Evolutionary conservation across 2,113 vertebrate genomes (phyloP).

Genomic region (Poeciliopsis turrubarensis): DNA sequence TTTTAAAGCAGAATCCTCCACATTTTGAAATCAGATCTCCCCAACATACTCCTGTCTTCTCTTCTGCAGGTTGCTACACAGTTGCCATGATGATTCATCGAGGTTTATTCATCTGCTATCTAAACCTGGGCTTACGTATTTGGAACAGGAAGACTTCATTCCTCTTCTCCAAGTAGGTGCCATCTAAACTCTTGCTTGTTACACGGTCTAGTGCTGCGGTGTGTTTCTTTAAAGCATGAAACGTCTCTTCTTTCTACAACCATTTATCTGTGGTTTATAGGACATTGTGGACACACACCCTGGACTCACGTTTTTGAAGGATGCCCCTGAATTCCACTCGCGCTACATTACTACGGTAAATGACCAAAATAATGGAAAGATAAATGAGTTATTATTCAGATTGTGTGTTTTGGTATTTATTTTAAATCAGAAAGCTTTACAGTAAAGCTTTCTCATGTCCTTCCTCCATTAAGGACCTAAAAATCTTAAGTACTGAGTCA

Average conservation of each 20-base stretch:
- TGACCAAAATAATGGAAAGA: neutral
- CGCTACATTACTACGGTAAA: conserved; percentile 97
- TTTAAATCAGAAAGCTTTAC: neutral
- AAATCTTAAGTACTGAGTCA: neutral
- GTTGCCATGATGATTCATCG: conserved; percentile 92
- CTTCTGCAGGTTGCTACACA: conserved; percentile 86
- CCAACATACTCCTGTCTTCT: neutral
- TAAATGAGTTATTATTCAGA: neutral
- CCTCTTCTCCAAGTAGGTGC: conserved; percentile 91
- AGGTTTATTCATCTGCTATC: conserved; percentile 90
- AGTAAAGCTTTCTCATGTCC: no score
- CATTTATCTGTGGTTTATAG: conserved; percentile 70
- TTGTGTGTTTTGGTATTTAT: neutral
- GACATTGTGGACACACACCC: conserved; percentile 97
- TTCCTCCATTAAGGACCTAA: neutral
- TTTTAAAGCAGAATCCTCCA: neutral
- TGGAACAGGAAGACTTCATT: conserved; percentile 97
- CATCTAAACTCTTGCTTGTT: neutral
- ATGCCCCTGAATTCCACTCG: conserved; percentile 98
- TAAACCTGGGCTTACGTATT: conserved; percentile 87
- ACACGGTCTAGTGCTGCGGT: neutral
- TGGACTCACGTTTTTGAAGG: conserved; percentile 97
- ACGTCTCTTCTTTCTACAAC: neutral
- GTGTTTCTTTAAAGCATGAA: neutral
- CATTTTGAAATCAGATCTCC: neutral